Percentiles rank a stretch among this genome's conserved stretches.
phyloP scores from a whole-genome alignment of 2,888 invertebrate species.

The Digitonthophagus gazella region DNA sequence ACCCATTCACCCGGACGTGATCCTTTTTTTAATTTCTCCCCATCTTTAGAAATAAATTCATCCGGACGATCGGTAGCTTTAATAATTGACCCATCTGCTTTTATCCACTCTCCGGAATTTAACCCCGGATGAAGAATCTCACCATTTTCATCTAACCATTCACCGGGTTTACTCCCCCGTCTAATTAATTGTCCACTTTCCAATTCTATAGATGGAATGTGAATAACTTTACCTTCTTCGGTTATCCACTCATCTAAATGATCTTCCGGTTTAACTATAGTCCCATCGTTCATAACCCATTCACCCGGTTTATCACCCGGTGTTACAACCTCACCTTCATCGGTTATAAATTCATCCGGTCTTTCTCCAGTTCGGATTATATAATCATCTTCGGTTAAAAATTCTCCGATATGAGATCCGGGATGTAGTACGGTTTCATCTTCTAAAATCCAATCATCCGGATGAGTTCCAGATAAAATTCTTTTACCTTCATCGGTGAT shows the following conservation, averaged over 20 bases:
- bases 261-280: background rate
- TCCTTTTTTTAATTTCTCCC: background rate
- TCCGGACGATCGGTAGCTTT: background rate
- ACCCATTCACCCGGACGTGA: background rate
- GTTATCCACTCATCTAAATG: background rate
- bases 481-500: too few relatives aligned
- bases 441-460: background rate
- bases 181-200: background rate
- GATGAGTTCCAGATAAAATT: too few relatives aligned
- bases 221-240: background rate
- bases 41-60: background rate
- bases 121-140: background rate
- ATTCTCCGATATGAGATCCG: background rate
- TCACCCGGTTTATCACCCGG: background rate
- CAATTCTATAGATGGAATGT: background rate
- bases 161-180: background rate
- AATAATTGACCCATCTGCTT: background rate
- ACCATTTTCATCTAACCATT: background rate
- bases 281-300: background rate
- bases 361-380: background rate
- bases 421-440: background rate
- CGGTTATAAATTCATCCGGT: background rate
- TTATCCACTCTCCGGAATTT: background rate
- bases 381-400: background rate
- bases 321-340: background rate